Evolutionary conservation across 2,797 vertebrate species (phyloP).

Genomic region (Lophius americanus): DNA sequence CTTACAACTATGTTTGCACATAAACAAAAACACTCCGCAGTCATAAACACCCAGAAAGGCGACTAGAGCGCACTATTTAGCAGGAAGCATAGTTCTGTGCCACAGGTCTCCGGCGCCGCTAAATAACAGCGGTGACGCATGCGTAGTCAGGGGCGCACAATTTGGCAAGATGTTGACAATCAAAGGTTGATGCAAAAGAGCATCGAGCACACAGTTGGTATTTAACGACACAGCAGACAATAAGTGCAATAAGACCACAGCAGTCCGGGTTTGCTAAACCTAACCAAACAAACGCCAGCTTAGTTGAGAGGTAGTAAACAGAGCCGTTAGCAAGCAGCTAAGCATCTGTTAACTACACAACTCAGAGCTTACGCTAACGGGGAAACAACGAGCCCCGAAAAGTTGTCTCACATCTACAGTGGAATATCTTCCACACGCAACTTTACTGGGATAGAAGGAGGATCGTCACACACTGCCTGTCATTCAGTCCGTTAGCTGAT

Average conservation of each 20-base stretch:
- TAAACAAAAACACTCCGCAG: not conserved
- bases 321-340: slow-evolving; percentile 36
- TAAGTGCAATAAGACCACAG: too few relatives aligned
- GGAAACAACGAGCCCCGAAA: not conserved
- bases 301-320: not conserved
- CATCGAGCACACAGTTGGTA: not conserved
- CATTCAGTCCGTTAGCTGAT: slow-evolving; percentile 29
- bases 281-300: not conserved
- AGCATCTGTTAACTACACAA: slow-evolving; percentile 19
- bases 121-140: slow-evolving; percentile 19
- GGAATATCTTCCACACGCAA: not conserved
- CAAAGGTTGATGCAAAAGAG: slow-evolving; percentile 42
- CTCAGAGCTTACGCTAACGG: slow-evolving; percentile 19
- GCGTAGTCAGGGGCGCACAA: slow-evolving; percentile 40
- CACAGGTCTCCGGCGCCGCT: slow-evolving; percentile 17
- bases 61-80: slow-evolving; percentile 50
- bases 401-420: not conserved
- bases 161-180: slow-evolving; percentile 41
- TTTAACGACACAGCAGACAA: not conserved
- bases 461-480: not conserved
- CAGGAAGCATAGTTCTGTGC: slow-evolving; percentile 58
- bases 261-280: not conserved
- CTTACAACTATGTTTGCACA: too few relatives aligned
- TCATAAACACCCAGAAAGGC: not conserved
- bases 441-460: not conserved